Evolutionary conservation across 2,888 invertebrate species (phyloP), one percentile per base, ranked within the genome.

Genomic region (Zonitis immaculata): DNA sequence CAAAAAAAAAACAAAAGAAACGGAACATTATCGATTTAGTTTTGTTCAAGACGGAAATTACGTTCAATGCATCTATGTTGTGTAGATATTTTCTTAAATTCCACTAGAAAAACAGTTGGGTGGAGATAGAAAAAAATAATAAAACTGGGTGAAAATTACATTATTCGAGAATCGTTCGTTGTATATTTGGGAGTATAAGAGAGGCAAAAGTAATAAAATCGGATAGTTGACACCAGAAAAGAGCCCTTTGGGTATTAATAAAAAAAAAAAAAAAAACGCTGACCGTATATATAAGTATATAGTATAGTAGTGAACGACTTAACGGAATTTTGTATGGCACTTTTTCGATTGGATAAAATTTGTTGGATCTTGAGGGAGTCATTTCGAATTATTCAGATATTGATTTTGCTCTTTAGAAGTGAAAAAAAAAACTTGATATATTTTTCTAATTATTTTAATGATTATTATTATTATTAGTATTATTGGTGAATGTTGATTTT

Each of bases 261-360:
- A 54, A 54, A 51, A 54, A 50, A 54, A 54, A 54, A 51, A 54
- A 54, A 54, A 51, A 54, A 50, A 54, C 50, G 54, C 47, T 46
- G 54, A 54, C 54, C 47, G 47, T 39, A 39, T 20, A 39, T n/a
- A n/a, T n/a, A n/a, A n/a, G n/a, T n/a, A n/a, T n/a, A n/a, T n/a
- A n/a, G n/a, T n/a, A n/a, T n/a, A n/a, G n/a, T 39, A 20, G 20
- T 20, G 39, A 20, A 9, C 39, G 39, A 18, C 6, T 18, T 39
- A 11, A 6, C 39, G 46, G 18, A 46, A 8, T 46, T 35, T n/a
- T n/a, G n/a, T 18, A 35, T 27, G 9, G 27, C 22, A 3, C 22
- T 22, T 22, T 22, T 22, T 22, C 3, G 22, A 22, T 22, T 22
- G 22, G 22, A 22, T 5, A 22, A 3, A 22, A n/a, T n/a, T n/a